Evolutionary conservation across 2,113 vertebrate species (phyloP).

Genomic region (Ochotona princeps): DNA sequence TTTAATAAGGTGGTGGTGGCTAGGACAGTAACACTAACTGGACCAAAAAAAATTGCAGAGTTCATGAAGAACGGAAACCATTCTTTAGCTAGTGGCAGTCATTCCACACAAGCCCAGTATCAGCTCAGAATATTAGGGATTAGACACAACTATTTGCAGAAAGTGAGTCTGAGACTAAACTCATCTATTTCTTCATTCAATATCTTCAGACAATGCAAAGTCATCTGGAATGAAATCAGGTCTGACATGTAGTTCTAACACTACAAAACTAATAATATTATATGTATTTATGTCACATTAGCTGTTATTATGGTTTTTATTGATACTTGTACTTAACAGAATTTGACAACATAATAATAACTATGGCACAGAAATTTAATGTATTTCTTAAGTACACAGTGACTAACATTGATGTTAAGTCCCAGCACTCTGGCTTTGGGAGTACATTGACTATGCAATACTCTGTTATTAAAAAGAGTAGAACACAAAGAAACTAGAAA

Average conservation of each 20-base stretch:
- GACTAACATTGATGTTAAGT: background rate
- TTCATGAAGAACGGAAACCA: background rate
- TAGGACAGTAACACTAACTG: background rate
- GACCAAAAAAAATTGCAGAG: background rate
- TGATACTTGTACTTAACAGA: background rate
- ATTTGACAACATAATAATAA: background rate
- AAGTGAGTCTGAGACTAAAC: background rate
- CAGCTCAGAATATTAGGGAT: background rate
- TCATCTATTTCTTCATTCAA: background rate
- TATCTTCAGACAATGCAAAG: background rate
- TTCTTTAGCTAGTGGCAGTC: background rate
- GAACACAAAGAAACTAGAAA: background rate
- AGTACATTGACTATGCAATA: background rate
- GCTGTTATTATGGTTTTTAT: background rate
- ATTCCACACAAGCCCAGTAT: background rate
- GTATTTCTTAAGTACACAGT: background rate
- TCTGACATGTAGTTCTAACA: background rate
- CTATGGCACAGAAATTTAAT: background rate
- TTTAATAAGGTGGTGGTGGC: background rate
- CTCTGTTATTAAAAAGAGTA: background rate
- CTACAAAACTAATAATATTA: background rate
- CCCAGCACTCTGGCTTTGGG: background rate
- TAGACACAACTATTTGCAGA: background rate
- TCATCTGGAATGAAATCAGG: background rate
- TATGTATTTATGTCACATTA: background rate